Conservation (phyloP, 92 coral and sea anemone genomes). For the Ricordea florida region DNA sequence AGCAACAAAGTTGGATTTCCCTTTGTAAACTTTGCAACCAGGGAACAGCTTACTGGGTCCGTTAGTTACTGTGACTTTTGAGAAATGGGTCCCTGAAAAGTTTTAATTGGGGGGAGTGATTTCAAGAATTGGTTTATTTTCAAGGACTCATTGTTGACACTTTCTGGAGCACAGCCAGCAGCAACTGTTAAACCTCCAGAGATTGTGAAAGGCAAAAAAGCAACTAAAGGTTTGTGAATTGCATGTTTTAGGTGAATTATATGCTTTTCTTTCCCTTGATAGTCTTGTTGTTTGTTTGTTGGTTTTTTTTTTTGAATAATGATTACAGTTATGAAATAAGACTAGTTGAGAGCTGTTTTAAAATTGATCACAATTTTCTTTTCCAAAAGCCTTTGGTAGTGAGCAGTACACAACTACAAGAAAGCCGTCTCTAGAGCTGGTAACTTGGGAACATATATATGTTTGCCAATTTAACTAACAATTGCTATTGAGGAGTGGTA, state of each 20-base stretch:
- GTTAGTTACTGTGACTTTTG: neutral
- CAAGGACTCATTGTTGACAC: constrained; percentile 13
- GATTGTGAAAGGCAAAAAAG: neutral
- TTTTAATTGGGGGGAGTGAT: neutral
- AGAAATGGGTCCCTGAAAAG: neutral
- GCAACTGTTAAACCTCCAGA: constrained; percentile 19
- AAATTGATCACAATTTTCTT: no score
- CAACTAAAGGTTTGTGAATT: neutral
- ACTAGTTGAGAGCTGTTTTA: no score
- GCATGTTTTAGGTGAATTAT: no score
- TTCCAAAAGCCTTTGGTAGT: no score
- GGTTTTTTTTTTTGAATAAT: no score
- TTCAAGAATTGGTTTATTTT: neutral
- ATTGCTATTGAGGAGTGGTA: no score
- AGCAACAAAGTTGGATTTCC: no score
- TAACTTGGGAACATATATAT: no score
- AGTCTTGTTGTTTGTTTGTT: neutral
- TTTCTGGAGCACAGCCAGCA: constrained; percentile 7
- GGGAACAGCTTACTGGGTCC: neutral
- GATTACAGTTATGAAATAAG: no score
- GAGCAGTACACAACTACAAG: no score
- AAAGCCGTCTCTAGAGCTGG: no score
- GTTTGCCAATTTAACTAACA: no score
- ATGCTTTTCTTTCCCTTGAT: neutral
- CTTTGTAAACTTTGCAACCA: neutral